Conservation (phyloP, 2,113 vertebrate genomes). For the Rhinogobius similis region DNA sequence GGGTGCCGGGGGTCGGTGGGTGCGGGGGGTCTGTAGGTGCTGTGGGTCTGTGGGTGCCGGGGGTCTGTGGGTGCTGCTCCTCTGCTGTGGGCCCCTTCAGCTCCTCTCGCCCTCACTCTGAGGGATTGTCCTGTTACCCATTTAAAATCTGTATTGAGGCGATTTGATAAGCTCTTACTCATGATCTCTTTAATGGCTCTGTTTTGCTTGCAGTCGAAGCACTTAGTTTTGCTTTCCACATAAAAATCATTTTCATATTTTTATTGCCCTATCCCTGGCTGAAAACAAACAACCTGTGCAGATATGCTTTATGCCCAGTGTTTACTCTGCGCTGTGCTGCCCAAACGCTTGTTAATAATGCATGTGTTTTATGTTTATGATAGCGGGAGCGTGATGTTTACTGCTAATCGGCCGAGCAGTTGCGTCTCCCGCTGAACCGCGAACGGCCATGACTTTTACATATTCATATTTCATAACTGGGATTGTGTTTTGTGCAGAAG, state of each 20-base stretch:
- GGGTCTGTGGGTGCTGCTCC: no score
- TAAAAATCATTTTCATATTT: slow-evolving; percentile 1
- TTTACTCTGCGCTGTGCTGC: neutral
- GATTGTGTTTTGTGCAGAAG: neutral
- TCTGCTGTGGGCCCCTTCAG: neutral
- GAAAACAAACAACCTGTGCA: neutral
- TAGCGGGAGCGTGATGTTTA: neutral
- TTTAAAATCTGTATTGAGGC: neutral
- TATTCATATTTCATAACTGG: neutral
- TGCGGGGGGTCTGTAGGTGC: no score
- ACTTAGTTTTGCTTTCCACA: neutral
- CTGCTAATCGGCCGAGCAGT: neutral
- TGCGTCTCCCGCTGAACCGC: neutral
- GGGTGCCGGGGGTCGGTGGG: no score
- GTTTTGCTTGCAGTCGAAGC: neutral
- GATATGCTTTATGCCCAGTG: neutral
- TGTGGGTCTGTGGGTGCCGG: no score
- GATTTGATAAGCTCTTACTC: neutral
- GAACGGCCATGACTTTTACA: neutral
- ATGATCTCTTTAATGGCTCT: neutral
- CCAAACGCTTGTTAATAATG: slow-evolving; percentile 8
- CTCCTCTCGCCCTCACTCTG: neutral
- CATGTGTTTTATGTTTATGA: slow-evolving; percentile 14
- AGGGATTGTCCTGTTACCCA: neutral
- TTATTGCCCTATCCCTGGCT: neutral